Evolutionary conservation across 1,140 invertebrate genomes (phyloP).

Genomic region (Hylaeus volcanicus): DNA sequence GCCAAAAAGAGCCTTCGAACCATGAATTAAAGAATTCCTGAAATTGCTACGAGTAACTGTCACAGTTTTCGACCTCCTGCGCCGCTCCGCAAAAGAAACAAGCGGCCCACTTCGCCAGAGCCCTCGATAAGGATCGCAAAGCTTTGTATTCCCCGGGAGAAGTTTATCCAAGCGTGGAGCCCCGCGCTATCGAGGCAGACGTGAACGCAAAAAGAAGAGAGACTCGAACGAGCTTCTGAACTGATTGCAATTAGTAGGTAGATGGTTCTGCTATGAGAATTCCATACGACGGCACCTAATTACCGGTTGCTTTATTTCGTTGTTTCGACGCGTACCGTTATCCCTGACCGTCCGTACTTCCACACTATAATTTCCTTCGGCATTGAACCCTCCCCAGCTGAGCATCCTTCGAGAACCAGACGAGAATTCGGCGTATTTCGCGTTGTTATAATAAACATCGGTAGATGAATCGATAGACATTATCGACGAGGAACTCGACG

Average conservation of each 20-base stretch:
- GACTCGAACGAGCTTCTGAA: neutral
- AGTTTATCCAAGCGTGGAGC: conserved; percentile 4
- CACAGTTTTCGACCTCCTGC: too few relatives aligned
- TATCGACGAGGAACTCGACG: neutral
- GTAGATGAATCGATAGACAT: too few relatives aligned
- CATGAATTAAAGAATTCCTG: too few relatives aligned
- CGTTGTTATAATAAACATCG: too few relatives aligned
- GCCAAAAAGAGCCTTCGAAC: too few relatives aligned
- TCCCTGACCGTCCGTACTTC: neutral
- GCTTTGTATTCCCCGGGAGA: neutral
- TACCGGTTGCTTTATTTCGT: conserved; percentile 62
- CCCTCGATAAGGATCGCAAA: neutral
- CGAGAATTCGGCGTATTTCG: too few relatives aligned
- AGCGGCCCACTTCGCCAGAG: neutral
- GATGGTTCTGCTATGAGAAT: conserved; percentile 9
- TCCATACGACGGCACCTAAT: conserved; percentile 44
- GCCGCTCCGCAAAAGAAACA: too few relatives aligned
- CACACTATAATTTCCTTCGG: conserved; percentile 35
- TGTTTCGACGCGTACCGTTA: conserved; percentile 48
- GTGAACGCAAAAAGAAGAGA: conserved; percentile 3
- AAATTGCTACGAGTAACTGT: neutral
- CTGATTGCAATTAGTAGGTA: conserved; percentile 25
- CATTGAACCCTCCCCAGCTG: neutral
- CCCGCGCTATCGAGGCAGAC: neutral
- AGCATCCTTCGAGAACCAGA: neutral